Percentiles rank a stretch among this genome's conserved stretches.
Conservation (phyloP, 2,888 invertebrate species). For the Sarcophaga subvicina region DNA sequence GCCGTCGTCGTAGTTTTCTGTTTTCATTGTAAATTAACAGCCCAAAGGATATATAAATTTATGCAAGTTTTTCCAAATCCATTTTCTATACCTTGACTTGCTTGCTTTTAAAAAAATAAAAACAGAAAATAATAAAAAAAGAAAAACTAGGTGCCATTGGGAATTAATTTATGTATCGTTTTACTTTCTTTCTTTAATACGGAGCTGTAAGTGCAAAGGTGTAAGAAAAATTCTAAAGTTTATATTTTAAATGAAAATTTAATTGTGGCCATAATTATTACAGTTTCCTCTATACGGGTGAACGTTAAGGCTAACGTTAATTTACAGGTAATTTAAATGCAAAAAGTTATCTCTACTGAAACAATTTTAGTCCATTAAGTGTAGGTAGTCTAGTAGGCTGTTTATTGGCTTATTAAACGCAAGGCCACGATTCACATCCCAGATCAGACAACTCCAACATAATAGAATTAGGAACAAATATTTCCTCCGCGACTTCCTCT, state of each 20-base stretch:
- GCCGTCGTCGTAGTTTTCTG: neutral
- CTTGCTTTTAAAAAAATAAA: neutral
- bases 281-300: constrained; percentile 12
- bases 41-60: constrained; percentile 61
- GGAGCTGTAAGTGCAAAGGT: neutral
- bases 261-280: constrained; percentile 52
- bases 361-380: too few relatives aligned
- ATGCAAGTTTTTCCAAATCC: constrained; percentile 40
- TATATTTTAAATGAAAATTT: constrained; percentile 21
- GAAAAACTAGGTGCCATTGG: constrained; percentile 5
- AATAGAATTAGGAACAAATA: too few relatives aligned
- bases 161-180: constrained; percentile 13
- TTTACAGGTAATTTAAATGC: too few relatives aligned
- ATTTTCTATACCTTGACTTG: constrained; percentile 18
- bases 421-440: too few relatives aligned
- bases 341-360: too few relatives aligned
- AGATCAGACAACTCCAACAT: too few relatives aligned
- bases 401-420: too few relatives aligned
- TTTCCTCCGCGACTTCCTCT: too few relatives aligned
- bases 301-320: neutral
- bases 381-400: too few relatives aligned
- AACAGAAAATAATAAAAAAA: too few relatives aligned
- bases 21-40: constrained; percentile 40
- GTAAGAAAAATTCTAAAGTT: constrained; percentile 11
- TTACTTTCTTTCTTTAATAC: neutral